Percentiles rank a stretch among this genome's conserved stretches.
phyloP scores from a whole-genome alignment of 2,888 invertebrate genomes.

The Apantesis nais region DNA sequence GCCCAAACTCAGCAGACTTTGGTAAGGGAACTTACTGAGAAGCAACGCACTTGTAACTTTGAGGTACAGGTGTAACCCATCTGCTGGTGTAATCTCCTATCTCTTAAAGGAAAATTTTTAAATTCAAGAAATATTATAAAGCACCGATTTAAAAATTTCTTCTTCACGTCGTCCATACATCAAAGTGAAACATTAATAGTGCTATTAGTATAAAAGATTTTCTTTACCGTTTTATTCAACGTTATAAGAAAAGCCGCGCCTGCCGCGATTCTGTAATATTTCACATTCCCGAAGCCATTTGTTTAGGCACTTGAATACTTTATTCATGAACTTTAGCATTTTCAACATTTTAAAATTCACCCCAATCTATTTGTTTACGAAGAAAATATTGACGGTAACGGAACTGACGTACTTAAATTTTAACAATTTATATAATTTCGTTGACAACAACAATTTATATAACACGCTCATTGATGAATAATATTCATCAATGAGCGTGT shows the following conservation, averaged over 20 bases:
- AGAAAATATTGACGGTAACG: slow-evolving; percentile 11
- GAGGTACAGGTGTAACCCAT: too few relatives aligned
- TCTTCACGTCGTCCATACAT: slow-evolving; percentile 1
- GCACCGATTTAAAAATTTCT: not conserved
- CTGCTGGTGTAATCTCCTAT: too few relatives aligned
- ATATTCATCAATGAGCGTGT: not conserved
- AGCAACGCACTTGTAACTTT: too few relatives aligned
- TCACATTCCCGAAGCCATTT: slow-evolving; percentile 43
- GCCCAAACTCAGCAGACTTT: too few relatives aligned
- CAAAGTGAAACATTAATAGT: slow-evolving; percentile 15
- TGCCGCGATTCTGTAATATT: slow-evolving; percentile 42
- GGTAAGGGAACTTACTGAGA: too few relatives aligned
- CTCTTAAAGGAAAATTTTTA: not conserved
- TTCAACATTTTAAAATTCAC: slow-evolving; percentile 42
- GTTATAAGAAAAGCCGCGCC: slow-evolving; percentile 29
- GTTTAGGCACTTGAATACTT: slow-evolving; percentile 51
- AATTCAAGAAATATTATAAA: too few relatives aligned
- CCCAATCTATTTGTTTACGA: slow-evolving; percentile 24
- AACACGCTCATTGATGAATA: too few relatives aligned
- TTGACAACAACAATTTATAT: too few relatives aligned
- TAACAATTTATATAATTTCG: not conserved
- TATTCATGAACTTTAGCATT: slow-evolving; percentile 51
- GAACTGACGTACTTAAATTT: slow-evolving; percentile 10
- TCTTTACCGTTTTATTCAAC: slow-evolving; percentile 28
- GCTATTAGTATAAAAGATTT: slow-evolving; percentile 27